Evolutionary conservation across 2,797 vertebrate species (phyloP).

Genomic region (Clarias platycephalus): DNA sequence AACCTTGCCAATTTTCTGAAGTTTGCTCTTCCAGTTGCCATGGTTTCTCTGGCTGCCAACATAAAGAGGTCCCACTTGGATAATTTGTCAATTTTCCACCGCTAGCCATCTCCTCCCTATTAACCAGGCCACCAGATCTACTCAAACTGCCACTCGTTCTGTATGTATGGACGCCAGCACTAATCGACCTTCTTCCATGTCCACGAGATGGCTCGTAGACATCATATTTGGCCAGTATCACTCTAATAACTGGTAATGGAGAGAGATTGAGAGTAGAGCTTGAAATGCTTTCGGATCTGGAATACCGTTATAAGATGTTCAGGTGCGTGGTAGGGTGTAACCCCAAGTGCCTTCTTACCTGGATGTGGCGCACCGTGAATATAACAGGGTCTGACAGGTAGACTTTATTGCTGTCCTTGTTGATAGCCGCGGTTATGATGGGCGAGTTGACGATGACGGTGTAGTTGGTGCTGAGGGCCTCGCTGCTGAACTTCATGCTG

Average conservation of each 20-base stretch:
- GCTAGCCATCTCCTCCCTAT: not conserved
- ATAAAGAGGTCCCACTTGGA: not conserved
- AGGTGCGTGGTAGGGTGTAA: not conserved
- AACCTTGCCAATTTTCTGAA: not conserved
- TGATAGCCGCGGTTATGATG: slow-evolving; percentile 95
- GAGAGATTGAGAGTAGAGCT: no score
- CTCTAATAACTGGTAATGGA: not conserved
- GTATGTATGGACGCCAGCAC: not conserved
- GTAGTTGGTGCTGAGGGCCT: slow-evolving; percentile 92
- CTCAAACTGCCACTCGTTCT: not conserved
- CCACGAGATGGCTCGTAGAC: not conserved
- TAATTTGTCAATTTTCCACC: not conserved
- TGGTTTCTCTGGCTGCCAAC: not conserved
- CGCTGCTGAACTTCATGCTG: slow-evolving; percentile 91
- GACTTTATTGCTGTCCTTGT: slow-evolving; percentile 96
- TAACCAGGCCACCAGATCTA: not conserved
- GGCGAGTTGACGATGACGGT: slow-evolving; percentile 97
- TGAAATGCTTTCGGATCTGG: not conserved
- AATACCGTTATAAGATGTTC: not conserved
- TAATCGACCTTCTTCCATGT: not conserved
- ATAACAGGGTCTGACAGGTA: slow-evolving; percentile 95
- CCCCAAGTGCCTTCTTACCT: slow-evolving; percentile 74
- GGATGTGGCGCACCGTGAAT: slow-evolving; percentile 92
- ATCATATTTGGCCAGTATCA: no score
- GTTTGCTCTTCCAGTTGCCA: not conserved